Evolutionary conservation across 2,113 vertebrate species (phyloP).

Genomic region (Hippocampus zosterae): DNA sequence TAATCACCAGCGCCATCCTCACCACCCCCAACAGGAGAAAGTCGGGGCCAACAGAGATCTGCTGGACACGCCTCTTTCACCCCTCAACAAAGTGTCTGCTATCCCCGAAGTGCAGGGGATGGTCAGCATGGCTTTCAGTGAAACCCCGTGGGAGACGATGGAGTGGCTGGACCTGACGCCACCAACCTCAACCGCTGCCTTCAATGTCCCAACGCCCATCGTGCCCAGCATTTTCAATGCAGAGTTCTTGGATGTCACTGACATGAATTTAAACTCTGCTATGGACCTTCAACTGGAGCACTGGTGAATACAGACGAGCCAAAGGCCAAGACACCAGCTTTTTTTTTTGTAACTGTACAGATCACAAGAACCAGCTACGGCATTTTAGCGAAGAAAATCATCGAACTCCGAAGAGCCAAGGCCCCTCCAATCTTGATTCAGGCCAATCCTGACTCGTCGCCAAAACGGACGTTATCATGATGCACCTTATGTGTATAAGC

Average conservation of each 20-base stretch:
- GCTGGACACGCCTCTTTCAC: conserved; percentile 83
- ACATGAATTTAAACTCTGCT: conserved; percentile 90
- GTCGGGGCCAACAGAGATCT: conserved; percentile 81
- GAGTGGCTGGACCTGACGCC: conserved; percentile 96
- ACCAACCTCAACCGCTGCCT: conserved; percentile 81
- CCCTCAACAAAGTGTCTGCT: conserved; percentile 78
- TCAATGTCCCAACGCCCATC: conserved; percentile 72
- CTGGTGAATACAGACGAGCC: conserved; percentile 74
- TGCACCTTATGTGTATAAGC: not conserved
- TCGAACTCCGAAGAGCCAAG: not conserved
- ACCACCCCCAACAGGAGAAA: conserved; percentile 79
- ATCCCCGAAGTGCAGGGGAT: conserved; percentile 78
- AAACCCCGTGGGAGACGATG: conserved; percentile 95
- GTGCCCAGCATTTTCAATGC: conserved; percentile 92
- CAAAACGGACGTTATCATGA: not conserved
- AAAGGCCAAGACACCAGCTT: not conserved
- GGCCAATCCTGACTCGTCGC: not conserved
- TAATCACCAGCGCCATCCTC: conserved; percentile 77
- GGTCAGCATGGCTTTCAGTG: conserved; percentile 87
- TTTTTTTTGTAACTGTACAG: not conserved
- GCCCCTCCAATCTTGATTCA: not conserved
- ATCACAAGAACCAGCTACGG: not conserved
- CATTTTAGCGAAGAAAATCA: not conserved
- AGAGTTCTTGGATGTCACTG: conserved; percentile 91
- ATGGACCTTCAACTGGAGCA: conserved; percentile 97